Evolutionary conservation across 2,888 invertebrate species (phyloP).

Genomic region (Drosophila putrida): DNA sequence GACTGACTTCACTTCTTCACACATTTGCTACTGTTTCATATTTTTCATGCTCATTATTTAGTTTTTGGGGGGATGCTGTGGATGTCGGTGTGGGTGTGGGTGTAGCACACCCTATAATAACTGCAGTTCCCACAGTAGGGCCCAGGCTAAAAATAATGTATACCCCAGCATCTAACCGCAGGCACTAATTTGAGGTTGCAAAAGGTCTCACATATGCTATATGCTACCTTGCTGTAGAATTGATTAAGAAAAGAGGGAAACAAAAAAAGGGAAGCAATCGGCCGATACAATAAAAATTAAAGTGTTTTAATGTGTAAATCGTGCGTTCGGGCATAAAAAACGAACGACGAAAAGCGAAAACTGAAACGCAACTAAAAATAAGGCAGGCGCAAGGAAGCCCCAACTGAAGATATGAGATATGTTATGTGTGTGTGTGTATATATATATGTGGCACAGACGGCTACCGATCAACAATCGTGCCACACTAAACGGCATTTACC

Average conservation of each 20-base stretch:
- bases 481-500: slow-evolving; percentile 78
- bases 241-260: slow-evolving; percentile 58
- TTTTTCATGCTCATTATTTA: slow-evolving; percentile 66
- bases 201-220: slow-evolving; percentile 68
- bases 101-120: slow-evolving; percentile 65
- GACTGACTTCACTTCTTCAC: slow-evolving; percentile 22
- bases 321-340: slow-evolving; percentile 76
- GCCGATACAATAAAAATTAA: slow-evolving; percentile 74
- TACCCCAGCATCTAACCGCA: slow-evolving; percentile 40
- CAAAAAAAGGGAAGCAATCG: slow-evolving; percentile 60
- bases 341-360: slow-evolving; percentile 27
- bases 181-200: slow-evolving; percentile 78
- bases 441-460: slow-evolving; percentile 24
- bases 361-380: slow-evolving; percentile 40
- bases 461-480: slow-evolving; percentile 73
- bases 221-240: slow-evolving; percentile 61
- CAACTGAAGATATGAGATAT: slow-evolving; percentile 33
- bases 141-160: slow-evolving; percentile 61
- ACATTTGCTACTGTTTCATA: slow-evolving; percentile 77
- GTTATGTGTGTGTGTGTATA: not conserved
- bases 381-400: slow-evolving; percentile 65
- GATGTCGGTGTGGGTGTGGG: slow-evolving; percentile 32
- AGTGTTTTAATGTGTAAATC: slow-evolving; percentile 83
- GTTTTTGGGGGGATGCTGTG: slow-evolving; percentile 6
- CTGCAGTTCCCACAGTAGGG: slow-evolving; percentile 67